Evolutionary conservation across 2,888 invertebrate genomes (phyloP), one percentile per base, ranked within the genome.

Genomic region (Tetrapedia diversipes): DNA sequence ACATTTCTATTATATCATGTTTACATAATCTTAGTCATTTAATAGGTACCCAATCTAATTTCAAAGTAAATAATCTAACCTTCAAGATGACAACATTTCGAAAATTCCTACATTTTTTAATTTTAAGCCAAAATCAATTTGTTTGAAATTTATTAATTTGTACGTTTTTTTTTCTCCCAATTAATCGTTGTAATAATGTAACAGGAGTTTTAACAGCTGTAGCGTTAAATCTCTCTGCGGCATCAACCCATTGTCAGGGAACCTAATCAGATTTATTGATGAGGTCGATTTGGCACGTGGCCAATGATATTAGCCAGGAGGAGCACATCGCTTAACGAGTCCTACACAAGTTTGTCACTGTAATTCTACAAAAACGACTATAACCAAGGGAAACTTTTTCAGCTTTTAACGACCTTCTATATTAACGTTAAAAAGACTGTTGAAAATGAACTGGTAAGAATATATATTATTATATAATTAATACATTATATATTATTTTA

Each of bases 221-320:
- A 1, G 34, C 27, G 19, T 70, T 19, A 61, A 77, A 51, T 54
- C 54, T 54, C 45, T 22, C 34, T 22, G 24, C 37, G n/a, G 7
- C 22, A 41, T 59, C 45, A 57, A 53, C 32, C n/a, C n/a, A n/a
- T n/a, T n/a, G n/a, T 27, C 24, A n/a, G 10, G 43, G 63, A 37
- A 65, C 57, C 51, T 49, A 24, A 68, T 43, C 37, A 41, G 11
- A 65, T 65, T 43, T 34, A 47, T 76, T 61, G 43, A 22, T 6
- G 54, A 37, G 56, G 3, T 16, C 45, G 53, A 59, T 51, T 77
- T 76, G 77, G 76, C 76, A 53, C 53, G 10, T 10, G 59, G 77
- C 77, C 77, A 68, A 77, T 68, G 68, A 63, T 76, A 69, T 77
- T 63, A 63, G 61, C 41, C 45, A 68, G 41, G 10, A 49, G 53